Evolutionary conservation across 2,888 invertebrate genomes (phyloP), one percentile per base, ranked within the genome.

Genomic region (Ochlodes sylvanus): DNA sequence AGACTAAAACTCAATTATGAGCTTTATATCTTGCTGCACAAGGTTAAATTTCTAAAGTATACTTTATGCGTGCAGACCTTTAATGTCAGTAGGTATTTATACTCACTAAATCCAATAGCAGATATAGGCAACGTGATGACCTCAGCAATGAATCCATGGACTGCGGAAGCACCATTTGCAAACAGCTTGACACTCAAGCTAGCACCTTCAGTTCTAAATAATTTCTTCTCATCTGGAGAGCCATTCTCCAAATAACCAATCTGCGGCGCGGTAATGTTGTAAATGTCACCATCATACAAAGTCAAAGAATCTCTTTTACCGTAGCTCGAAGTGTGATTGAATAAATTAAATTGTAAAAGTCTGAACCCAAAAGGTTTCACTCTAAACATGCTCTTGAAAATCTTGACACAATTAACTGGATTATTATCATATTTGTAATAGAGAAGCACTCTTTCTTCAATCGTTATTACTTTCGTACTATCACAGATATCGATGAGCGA

Each of bases 371-470:
- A 95, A 14, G 97, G 97, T 82, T 98, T 98, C 0, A 97, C 96
- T 71, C 96, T 95, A 80, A 96, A 97, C 70, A 96, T 95, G 71
- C 98, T 97, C 67, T 97, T 96, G 84, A 99, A 98, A 75, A 99
- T 98, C 88, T 99, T 99, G 0, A 99, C 97, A 83, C 99, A 99
- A 83, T 99, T 99, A 0, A 99, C 97, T 0, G 99, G 98, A 84
- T 97, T 96, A 76, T 98, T 98, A 80, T 98, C 98, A 80, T 99
- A 99, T 85, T 99, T 99, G 88, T 98, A 99, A 84, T 99, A 99
- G 19, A 99, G 84, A 0, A 99, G 88, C 6, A 99, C 95, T 57
- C 99, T 94, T 82, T 99, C 98, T 84, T 98, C 97, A 1, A 99
- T 95, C 1, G 95, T 94, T 15, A 99, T 95, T 82, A 97, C 97